phyloP scores from a whole-genome alignment of 2,888 invertebrate species.

The Scaptomyza flava region DNA sequence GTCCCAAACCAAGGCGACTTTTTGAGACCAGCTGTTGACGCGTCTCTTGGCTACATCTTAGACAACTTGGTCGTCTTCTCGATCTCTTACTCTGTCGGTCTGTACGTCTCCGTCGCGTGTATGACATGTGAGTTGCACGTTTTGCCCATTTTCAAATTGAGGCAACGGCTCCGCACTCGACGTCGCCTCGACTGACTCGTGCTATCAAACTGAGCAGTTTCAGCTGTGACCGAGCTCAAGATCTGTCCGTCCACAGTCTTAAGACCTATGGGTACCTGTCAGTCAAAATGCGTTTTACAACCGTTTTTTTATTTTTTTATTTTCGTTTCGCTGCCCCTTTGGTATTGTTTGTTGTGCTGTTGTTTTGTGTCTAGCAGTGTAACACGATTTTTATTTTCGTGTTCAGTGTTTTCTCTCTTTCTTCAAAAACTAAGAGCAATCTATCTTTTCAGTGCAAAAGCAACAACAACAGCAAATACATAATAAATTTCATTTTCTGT shows the following conservation, averaged over 20 bases:
- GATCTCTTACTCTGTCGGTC: not conserved
- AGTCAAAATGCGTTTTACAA: conserved; percentile 80
- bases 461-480: conserved; percentile 48
- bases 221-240: conserved; percentile 56
- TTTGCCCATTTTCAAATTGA: conserved; percentile 80
- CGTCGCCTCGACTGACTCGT: conserved; percentile 58
- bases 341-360: conserved; percentile 53
- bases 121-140: conserved; percentile 81
- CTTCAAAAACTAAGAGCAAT: conserved; percentile 65
- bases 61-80: conserved; percentile 30
- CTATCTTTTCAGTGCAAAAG: conserved; percentile 69
- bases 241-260: conserved; percentile 33
- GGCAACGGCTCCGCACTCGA: conserved; percentile 67
- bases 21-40: conserved; percentile 48
- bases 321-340: conserved; percentile 68
- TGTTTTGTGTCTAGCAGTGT: conserved; percentile 40
- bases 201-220: conserved; percentile 74
- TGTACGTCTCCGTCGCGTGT: conserved; percentile 66
- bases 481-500: conserved; percentile 63
- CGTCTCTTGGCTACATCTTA: conserved; percentile 25
- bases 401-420: conserved; percentile 36
- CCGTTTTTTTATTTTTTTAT: conserved; percentile 39
- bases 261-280: conserved; percentile 79
- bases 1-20: conserved; percentile 15
- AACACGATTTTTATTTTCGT: conserved; percentile 71